Evolutionary conservation across 2,797 vertebrate genomes (phyloP).

Genomic region (Taeniopygia guttata): DNA sequence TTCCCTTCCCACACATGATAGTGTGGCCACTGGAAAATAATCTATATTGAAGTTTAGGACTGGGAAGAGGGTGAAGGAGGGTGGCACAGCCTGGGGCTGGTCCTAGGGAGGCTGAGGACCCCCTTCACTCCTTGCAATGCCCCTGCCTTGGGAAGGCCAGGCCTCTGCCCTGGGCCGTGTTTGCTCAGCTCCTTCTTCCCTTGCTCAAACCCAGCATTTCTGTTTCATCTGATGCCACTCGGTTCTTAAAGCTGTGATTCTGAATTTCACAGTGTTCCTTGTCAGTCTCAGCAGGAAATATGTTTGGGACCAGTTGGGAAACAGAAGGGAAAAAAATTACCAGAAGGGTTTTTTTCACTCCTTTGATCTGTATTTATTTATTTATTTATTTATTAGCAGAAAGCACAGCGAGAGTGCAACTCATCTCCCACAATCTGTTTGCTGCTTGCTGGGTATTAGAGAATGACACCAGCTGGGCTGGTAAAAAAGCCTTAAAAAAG

Average conservation of each 20-base stretch:
- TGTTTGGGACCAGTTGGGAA: conserved; percentile 28
- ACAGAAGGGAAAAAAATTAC: background rate
- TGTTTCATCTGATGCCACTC: background rate
- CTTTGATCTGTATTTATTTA: conserved; percentile 42
- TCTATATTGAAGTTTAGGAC: accelerated
- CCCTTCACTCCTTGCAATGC: accelerated
- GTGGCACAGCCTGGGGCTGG: background rate
- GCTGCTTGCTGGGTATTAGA: conserved; percentile 18
- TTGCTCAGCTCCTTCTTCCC: background rate
- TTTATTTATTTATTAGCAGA: conserved; percentile 7
- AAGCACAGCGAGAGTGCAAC: background rate
- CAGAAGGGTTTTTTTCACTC: background rate
- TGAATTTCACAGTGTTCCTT: conserved; percentile 18
- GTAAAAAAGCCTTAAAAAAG: background rate
- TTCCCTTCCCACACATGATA: background rate
- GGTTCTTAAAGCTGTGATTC: background rate
- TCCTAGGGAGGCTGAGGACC: accelerated
- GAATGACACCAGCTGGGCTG: conserved; percentile 31
- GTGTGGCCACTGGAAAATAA: background rate
- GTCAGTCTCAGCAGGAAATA: conserved; percentile 15
- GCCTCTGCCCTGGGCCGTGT: accelerated
- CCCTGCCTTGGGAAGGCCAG: background rate
- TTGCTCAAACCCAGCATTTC: background rate
- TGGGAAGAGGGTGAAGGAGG: background rate
- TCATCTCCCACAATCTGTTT: background rate